A percentile compares a stretch with the other conserved stretches of the same genome.
Conservation (phyloP, 2,113 vertebrate species). For the Oophaga pumilio region DNA sequence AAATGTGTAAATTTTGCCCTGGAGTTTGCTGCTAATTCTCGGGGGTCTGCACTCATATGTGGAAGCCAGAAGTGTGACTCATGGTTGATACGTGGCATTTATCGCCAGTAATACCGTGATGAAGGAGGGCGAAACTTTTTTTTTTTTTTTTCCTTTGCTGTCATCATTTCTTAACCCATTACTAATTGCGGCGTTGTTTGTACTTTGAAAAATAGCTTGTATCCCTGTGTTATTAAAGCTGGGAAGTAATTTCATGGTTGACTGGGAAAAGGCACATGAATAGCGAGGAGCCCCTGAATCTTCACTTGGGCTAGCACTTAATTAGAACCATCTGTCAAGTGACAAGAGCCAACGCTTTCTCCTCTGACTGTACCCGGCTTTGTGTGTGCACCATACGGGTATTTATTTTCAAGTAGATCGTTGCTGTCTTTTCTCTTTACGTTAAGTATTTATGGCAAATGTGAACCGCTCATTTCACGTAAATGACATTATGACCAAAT, state of each 20-base stretch:
- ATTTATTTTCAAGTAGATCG: slow-evolving; percentile 9
- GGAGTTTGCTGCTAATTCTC: no score
- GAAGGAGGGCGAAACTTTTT: slow-evolving; percentile 3
- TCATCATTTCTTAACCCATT: slow-evolving; percentile 44
- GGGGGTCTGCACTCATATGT: no score
- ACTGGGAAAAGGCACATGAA: slow-evolving; percentile 35
- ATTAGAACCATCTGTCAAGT: slow-evolving; percentile 57
- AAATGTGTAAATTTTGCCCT: no score
- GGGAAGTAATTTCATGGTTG: slow-evolving; percentile 56
- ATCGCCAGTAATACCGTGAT: neutral
- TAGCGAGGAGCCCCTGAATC: slow-evolving; percentile 40
- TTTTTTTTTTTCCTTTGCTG: neutral
- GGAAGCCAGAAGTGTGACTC: no score
- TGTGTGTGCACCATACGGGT: slow-evolving; percentile 17
- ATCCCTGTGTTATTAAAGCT: slow-evolving; percentile 49
- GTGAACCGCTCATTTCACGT: neutral
- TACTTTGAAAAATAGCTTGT: slow-evolving; percentile 38
- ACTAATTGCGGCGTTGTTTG: slow-evolving; percentile 24
- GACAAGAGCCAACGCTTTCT: slow-evolving; percentile 33
- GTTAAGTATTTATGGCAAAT: neutral
- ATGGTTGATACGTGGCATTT: neutral
- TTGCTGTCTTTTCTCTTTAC: neutral
- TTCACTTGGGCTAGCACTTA: slow-evolving; percentile 53
- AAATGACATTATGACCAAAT: neutral
- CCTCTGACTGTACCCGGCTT: slow-evolving; percentile 22